A percentile compares a stretch with the other conserved stretches of the same genome.
Evolutionary conservation across 2,888 invertebrate genomes (phyloP).

Genomic region (Auanema sp.): DNA sequence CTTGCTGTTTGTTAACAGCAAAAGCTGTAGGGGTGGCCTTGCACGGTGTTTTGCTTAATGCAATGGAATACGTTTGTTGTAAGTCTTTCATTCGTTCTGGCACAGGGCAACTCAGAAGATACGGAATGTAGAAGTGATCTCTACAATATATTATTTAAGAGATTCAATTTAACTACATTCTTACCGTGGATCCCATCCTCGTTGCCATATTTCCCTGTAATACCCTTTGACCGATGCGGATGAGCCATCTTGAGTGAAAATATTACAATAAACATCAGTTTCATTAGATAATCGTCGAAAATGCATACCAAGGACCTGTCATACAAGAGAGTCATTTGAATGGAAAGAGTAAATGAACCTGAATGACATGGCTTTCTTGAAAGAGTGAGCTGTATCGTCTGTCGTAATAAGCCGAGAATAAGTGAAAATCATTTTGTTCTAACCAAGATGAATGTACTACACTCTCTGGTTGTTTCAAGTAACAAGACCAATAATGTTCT

Average conservation of each 20-base stretch:
- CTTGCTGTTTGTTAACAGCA: constrained; percentile 21
- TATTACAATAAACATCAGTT: constrained; percentile 35
- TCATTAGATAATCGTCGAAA: constrained; percentile 29
- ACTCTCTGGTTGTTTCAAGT: constrained; percentile 13
- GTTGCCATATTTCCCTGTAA: constrained; percentile 61
- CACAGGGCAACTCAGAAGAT: constrained; percentile 55
- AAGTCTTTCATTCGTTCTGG: constrained; percentile 25
- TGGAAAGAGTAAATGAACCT: constrained; percentile 22
- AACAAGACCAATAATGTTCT: constrained; percentile 37
- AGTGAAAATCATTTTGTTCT: constrained; percentile 32
- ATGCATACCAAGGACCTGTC: constrained; percentile 40
- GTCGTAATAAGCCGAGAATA: constrained; percentile 60
- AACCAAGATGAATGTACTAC: constrained; percentile 25
- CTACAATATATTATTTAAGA: constrained; percentile 18
- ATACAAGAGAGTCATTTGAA: neutral
- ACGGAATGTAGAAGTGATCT: constrained; percentile 51
- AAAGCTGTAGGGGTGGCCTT: constrained; percentile 19
- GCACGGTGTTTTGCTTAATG: constrained; percentile 28
- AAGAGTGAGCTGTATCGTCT: constrained; percentile 47
- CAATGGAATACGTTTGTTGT: constrained; percentile 9
- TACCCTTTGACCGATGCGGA: constrained; percentile 42
- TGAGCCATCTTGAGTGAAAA: constrained; percentile 21
- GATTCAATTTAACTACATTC: neutral
- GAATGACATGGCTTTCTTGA: constrained; percentile 36
- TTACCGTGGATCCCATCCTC: constrained; percentile 61